A percentile compares a stretch with the other conserved stretches of the same genome.
Conservation (phyloP, 2,113 vertebrate genomes). For the Gila orcuttii region DNA sequence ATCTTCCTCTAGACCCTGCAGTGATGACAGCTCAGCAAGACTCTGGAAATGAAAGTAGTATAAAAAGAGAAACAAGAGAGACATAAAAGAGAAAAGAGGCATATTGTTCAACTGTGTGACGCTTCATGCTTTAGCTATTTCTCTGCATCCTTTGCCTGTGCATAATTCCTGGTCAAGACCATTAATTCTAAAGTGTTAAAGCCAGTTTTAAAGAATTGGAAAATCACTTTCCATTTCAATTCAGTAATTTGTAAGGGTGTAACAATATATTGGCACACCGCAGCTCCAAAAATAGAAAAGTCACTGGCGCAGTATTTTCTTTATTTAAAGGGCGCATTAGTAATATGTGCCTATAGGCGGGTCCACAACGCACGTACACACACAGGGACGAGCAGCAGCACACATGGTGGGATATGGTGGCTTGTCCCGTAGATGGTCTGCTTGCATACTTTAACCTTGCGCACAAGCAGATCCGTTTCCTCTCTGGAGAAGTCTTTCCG, state of each 20-base stretch:
- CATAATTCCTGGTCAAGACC: background rate
- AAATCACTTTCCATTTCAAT: background rate
- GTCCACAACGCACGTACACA: too few relatives aligned
- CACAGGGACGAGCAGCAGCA: too few relatives aligned
- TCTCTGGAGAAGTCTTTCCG: too few relatives aligned
- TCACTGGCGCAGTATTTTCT: too few relatives aligned
- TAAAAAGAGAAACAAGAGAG: background rate
- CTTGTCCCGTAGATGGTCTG: too few relatives aligned
- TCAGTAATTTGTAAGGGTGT: background rate
- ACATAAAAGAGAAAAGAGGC: background rate
- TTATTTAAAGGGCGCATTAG: too few relatives aligned
- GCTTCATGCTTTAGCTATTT: background rate
- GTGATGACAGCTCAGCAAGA: conserved; percentile 88
- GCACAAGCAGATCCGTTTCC: too few relatives aligned
- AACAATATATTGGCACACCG: background rate
- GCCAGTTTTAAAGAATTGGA: background rate
- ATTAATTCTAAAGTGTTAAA: background rate
- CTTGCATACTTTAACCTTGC: too few relatives aligned
- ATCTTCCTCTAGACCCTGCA: conserved; percentile 94
- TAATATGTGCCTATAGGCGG: too few relatives aligned
- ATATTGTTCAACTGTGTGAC: background rate
- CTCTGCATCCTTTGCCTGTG: background rate
- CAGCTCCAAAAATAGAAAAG: too few relatives aligned
- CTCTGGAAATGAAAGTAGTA: conserved; percentile 76
- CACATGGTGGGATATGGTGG: too few relatives aligned